These are phyloP conservation scores for Zosterops pallidus DNA, from an alignment of 2,113 vertebrate species.

Conservation along the genomic window DNA sequence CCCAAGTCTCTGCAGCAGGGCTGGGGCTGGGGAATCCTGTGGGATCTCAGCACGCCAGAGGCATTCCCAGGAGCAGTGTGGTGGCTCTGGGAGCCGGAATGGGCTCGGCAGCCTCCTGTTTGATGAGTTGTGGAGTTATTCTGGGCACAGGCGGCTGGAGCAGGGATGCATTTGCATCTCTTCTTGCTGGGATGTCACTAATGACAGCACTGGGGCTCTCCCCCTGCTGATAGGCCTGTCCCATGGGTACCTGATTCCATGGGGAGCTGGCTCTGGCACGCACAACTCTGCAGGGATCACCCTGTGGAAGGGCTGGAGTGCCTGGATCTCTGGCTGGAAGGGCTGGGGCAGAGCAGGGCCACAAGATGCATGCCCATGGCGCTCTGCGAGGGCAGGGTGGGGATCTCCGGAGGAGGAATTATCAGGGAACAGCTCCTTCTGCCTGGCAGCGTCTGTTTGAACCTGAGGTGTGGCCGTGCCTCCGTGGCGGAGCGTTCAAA, in stretches of 20 bases:
- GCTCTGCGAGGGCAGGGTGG: not conserved
- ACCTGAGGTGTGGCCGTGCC: slow-evolving; percentile 1
- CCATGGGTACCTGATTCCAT: not conserved
- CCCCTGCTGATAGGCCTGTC: not conserved
- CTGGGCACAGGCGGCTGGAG: rapidly evolving
- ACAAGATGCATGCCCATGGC: not conserved
- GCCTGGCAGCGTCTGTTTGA: not conserved
- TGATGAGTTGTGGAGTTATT: not conserved
- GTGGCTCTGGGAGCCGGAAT: not conserved
- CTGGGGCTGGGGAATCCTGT: not conserved
- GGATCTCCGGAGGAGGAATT: not conserved
- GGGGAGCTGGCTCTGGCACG: not conserved
- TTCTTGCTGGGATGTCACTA: not conserved
- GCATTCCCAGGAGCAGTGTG: not conserved
- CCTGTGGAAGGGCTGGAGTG: not conserved
- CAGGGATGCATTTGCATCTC: not conserved
- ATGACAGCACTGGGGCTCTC: not conserved
- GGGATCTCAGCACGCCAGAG: rapidly evolving
- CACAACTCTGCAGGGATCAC: not conserved
- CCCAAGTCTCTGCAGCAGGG: not conserved
- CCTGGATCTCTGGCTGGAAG: not conserved
- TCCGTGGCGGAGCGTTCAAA: not conserved
- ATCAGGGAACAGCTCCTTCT: not conserved
- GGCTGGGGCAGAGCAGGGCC: not conserved
- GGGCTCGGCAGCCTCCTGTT: not conserved